Evolutionary conservation across 1,140 invertebrate genomes (phyloP), one percentile per base, ranked within the genome.

Genomic region (Drosophila bocki): DNA sequence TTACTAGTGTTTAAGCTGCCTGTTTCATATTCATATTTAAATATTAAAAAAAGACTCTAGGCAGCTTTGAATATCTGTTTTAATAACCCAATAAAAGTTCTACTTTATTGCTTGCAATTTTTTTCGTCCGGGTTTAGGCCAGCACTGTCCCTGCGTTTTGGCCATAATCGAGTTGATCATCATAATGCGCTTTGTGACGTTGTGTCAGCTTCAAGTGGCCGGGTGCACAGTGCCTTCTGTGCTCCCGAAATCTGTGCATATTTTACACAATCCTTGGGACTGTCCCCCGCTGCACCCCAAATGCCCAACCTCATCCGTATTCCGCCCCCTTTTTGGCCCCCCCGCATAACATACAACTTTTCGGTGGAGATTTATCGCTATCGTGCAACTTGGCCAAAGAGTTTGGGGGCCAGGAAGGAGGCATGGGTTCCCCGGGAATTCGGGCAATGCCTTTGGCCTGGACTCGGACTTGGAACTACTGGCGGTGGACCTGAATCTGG

Each of bases 151-250:
- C 8, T 26, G 17, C 8, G 22, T 37, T 50, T 68, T 47, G 48
- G 50, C 56, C 61, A 85, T 78, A 85, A 85, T 85, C 83, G 63
- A 56, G 74, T 75, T 78, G 84, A 88, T 90, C 72, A 80, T 80
- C 84, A 80, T 88, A 88, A 87, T 84, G 85, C 85, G 77, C 84
- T 87, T 87, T 87, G 83, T 88, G 83, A 78, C 79, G 59, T 82
- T 86, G 83, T 79, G 83, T 80, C 83, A 76, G 81, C 68, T 69
- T 84, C 85, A 84, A 88, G 77, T 80, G 77, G 62, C 47, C 47
- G 42, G 61, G 69, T 76, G 58, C 33, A 41, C 48, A 48, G 64
- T 77, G 60, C 60, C 68, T 77, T 59, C 47, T 41, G 62, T 77
- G 53, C 57, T 26, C 60, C 68, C 59, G 39, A 78, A 60, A 84